phyloP scores from a whole-genome alignment of 2,888 invertebrate species.

The Caenorhabditis zanzibari region DNA sequence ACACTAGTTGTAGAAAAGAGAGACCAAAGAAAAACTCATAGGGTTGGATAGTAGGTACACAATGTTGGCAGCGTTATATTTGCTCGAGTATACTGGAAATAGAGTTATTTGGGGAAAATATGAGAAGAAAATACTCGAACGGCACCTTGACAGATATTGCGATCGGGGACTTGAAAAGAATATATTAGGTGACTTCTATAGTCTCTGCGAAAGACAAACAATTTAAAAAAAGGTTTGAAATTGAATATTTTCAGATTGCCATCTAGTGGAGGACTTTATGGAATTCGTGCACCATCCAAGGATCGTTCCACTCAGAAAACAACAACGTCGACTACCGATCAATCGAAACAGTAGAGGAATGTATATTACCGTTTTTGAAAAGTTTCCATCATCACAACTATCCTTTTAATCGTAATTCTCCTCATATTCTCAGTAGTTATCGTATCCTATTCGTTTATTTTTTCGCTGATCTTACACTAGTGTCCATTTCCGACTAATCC shows the following conservation, averaged over 20 bases:
- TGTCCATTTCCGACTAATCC: conserved; percentile 52
- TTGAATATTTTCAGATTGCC: conserved; percentile 34
- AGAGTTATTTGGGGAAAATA: neutral
- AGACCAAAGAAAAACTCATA: neutral
- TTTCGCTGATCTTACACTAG: conserved; percentile 35
- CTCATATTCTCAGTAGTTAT: neutral
- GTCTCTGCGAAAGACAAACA: no score
- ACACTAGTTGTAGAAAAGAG: neutral
- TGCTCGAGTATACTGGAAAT: conserved; percentile 18
- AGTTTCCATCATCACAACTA: neutral
- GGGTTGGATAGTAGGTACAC: neutral
- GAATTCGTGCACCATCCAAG: conserved; percentile 64
- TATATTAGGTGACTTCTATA: conserved; percentile 12
- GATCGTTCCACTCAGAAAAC: conserved; percentile 25
- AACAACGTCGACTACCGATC: neutral
- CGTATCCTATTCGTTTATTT: conserved; percentile 8
- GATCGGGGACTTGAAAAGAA: neutral
- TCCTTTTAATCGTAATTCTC: no score
- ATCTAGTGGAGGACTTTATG: conserved; percentile 57
- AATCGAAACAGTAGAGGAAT: conserved; percentile 24
- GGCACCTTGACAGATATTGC: no score
- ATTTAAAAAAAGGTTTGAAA: neutral
- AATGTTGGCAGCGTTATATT: neutral
- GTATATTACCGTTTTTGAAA: conserved; percentile 3
- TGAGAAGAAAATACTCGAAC: no score